Evolutionary conservation across 2,888 invertebrate species (phyloP), one percentile per base, ranked within the genome.

Genomic region (Gibbula magus): DNA sequence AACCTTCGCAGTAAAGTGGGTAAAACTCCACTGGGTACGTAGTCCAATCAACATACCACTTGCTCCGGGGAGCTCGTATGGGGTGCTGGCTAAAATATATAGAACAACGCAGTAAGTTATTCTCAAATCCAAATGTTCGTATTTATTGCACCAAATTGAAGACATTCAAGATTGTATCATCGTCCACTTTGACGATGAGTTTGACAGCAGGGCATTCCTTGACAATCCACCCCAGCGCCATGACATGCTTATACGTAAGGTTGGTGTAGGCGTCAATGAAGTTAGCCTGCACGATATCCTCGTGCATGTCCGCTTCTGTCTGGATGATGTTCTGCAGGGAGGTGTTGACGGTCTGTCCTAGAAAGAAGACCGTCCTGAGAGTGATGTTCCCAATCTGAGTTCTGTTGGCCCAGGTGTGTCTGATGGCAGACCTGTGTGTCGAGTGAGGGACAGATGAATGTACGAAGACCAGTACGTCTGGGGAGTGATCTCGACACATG

Each of bases 111-210:
- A 89, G 56, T 51, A 85, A 85, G 52, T 84, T 80, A 45, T 84
- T 56, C 22, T 79, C 10, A 45, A 77, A 51, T 32, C 82, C 83
- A 54, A 82, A 82, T 0, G 80, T 82, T 0, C 39, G 32, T 4
- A 89, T 79, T 76, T 86, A 88, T 8, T 84, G 79, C 45, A 95
- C 92, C 84, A 94, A 94, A 86, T 95, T 95, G 39, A 96, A 91
- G 90, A 89, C 81, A 77, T 92, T 91, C 7, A 93, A 88, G 80
- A 92, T 88, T 0, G 90, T 90, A 74, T 92, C 92, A 80, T 92
- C 92, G 80, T 92, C 92, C 2, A 87, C 86, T 81, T 92, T 92
- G n/a, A 92, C 83, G 29, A 92, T 84, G 77, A 88, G 92, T 66
- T 87, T 87, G 0, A 90, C 90, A 51, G 87, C 82, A 18, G 83